These are phyloP conservation scores for Xanthorhoe designata DNA, from an alignment of 2,888 invertebrate species.

Conservation along the genomic window DNA sequence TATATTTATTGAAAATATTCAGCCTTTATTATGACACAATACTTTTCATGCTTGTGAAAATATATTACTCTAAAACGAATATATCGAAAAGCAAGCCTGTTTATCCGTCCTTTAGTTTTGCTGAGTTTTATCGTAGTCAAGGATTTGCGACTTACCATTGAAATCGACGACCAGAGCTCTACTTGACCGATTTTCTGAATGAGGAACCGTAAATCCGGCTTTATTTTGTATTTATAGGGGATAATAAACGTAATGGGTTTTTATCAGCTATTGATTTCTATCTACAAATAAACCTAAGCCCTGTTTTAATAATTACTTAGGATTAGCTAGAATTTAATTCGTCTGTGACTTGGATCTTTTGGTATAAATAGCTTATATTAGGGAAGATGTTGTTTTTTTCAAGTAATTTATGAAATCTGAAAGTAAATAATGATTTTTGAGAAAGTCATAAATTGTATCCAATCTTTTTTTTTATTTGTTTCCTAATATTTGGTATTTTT, in stretches of 20 bases:
- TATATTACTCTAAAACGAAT: background rate
- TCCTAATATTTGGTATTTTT: no score
- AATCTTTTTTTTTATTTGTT: no score
- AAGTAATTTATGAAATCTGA: no score
- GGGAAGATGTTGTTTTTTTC: no score
- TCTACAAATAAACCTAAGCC: background rate
- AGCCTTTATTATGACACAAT: background rate
- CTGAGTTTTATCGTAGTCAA: conserved; percentile 4
- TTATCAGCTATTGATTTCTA: background rate
- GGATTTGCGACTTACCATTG: conserved; percentile 9
- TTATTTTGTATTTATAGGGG: background rate
- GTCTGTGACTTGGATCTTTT: no score
- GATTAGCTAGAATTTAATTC: background rate
- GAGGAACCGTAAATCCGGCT: background rate
- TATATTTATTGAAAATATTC: no score
- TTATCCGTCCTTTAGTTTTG: background rate
- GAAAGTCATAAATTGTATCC: no score
- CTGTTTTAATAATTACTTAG: background rate
- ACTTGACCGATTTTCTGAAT: conserved; percentile 5
- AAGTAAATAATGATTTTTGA: no score
- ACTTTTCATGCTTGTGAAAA: background rate
- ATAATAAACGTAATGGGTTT: conserved; percentile 1
- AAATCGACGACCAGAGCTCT: conserved; percentile 5
- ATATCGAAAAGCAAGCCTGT: background rate
- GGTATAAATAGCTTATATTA: no score